Evolutionary conservation across 2,888 invertebrate genomes (phyloP).

Genomic region (Cheilosia scutellata): DNA sequence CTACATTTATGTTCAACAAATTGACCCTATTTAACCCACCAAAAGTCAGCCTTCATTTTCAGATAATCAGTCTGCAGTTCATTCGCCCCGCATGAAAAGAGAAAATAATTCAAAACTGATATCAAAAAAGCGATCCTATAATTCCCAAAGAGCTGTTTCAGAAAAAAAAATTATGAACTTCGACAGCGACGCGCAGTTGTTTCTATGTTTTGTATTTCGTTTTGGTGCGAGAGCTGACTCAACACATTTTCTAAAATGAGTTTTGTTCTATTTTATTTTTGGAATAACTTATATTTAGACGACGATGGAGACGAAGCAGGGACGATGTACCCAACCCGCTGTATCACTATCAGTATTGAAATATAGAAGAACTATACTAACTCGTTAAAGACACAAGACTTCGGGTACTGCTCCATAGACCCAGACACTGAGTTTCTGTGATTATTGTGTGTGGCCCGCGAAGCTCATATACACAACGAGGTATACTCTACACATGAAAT

Average conservation of each 20-base stretch:
- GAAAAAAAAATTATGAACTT: conserved; percentile 20
- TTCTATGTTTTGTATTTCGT: conserved; percentile 36
- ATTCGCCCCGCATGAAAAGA: conserved; percentile 25
- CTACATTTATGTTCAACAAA: no score
- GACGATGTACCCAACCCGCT: conserved; percentile 6
- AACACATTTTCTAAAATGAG: conserved; percentile 29
- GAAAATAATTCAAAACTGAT: conserved; percentile 42
- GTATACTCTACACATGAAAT: conserved; percentile 32
- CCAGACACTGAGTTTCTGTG: conserved; percentile 12
- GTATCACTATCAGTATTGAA: conserved; percentile 24
- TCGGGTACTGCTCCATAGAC: background rate
- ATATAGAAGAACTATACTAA: conserved; percentile 24
- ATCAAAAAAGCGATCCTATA: background rate
- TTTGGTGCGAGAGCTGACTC: conserved; percentile 16
- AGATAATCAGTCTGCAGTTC: conserved; percentile 26
- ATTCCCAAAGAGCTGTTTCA: conserved; percentile 17
- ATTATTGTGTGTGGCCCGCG: conserved; percentile 27
- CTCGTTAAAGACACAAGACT: conserved; percentile 16
- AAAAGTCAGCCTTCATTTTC: background rate
- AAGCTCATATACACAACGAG: conserved; percentile 38
- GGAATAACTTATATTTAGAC: conserved; percentile 53
- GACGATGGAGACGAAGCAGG: conserved; percentile 22
- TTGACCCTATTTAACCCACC: no score
- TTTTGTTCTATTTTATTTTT: conserved; percentile 38
- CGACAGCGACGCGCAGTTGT: conserved; percentile 42